phyloP scores from a whole-genome alignment of 2,888 invertebrate genomes.

The Diplolepis rosae region DNA sequence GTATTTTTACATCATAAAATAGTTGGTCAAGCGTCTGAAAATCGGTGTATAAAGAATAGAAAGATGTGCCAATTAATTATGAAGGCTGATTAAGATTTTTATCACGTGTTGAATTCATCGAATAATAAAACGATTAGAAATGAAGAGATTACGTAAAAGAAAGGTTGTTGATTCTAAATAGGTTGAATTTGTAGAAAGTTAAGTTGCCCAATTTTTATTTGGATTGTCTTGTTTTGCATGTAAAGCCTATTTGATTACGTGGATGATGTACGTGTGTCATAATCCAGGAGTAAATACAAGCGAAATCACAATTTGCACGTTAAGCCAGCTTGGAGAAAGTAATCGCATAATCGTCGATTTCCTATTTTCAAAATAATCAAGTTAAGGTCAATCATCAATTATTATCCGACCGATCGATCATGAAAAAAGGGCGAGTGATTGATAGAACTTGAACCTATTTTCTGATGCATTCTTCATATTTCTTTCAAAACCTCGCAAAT shows the following conservation, averaged over 20 bases:
- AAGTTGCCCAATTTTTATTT: neutral
- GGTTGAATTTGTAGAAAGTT: neutral
- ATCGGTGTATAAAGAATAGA: no score
- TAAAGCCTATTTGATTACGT: neutral
- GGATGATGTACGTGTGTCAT: neutral
- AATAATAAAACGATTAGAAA: neutral
- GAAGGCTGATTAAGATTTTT: neutral
- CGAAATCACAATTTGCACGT: neutral
- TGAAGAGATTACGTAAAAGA: neutral
- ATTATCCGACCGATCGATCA: constrained; percentile 5
- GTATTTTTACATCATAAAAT: no score
- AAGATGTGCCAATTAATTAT: neutral
- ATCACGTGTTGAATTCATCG: neutral
- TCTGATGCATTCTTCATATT: neutral
- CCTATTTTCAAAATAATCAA: neutral
- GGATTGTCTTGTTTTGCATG: neutral
- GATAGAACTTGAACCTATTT: neutral
- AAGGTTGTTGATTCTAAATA: neutral
- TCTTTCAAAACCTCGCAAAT: neutral
- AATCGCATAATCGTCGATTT: constrained; percentile 8
- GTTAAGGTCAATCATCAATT: constrained; percentile 18
- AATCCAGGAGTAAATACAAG: neutral
- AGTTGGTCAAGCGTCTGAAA: no score
- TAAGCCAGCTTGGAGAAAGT: constrained; percentile 11
- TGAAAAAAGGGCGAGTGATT: neutral